Evolutionary conservation across 2,888 invertebrate species (phyloP).

Genomic region (Liposcelis brunnea): DNA sequence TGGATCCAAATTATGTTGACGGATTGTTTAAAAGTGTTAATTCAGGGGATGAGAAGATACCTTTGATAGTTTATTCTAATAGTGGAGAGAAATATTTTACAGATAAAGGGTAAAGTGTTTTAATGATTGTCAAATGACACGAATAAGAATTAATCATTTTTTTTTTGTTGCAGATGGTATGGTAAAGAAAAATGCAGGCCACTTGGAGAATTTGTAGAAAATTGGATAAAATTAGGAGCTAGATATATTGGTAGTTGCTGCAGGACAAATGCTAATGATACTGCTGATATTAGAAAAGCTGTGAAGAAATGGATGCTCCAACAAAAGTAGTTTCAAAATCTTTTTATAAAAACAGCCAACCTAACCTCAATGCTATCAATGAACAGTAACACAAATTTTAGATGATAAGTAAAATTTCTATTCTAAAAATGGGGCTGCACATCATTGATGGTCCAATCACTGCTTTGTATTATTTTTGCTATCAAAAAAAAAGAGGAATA

Average conservation of each 20-base stretch:
- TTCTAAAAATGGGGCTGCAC: no score
- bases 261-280: conserved; percentile 65
- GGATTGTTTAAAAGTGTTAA: conserved; percentile 38
- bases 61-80: conserved; percentile 81
- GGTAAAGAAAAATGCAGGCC: conserved; percentile 51
- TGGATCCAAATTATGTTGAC: conserved; percentile 48
- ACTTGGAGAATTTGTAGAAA: conserved; percentile 51
- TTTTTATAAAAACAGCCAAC: no score
- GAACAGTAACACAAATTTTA: no score
- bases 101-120: conserved; percentile 33
- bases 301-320: conserved; percentile 31
- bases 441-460: no score
- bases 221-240: conserved; percentile 69
- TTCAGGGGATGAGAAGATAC: conserved; percentile 32
- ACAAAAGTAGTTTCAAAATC: no score
- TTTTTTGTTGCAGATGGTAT: conserved; percentile 54
- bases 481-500: no score
- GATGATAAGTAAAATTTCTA: no score
- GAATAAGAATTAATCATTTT: no score
- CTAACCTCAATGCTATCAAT: no score
- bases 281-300: conserved; percentile 50
- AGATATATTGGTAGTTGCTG: conserved; percentile 86
- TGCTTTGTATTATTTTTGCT: no score
- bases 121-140: no score
- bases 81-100: conserved; percentile 69